Evolutionary conservation across 2,113 vertebrate species (phyloP).

Genomic region (Ornithorhynchus anatinus): DNA sequence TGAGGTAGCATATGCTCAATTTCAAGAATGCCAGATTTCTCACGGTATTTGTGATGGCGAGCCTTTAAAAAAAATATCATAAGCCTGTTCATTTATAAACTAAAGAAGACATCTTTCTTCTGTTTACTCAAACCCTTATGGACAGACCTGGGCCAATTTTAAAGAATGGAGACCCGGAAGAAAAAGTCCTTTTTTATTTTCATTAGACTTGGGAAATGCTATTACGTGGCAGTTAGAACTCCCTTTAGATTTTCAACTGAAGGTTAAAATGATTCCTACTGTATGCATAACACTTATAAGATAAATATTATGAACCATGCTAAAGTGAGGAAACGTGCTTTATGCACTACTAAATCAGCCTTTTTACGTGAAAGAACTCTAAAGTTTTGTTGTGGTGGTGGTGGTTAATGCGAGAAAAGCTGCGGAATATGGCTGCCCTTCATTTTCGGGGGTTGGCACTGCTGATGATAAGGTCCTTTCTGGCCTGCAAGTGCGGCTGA

Average conservation of each 20-base stretch:
- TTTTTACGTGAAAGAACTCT: too few species aligned
- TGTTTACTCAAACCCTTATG: not conserved
- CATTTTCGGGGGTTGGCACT: too few species aligned
- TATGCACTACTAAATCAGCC: too few species aligned
- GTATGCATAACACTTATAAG: not conserved
- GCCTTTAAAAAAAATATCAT: constrained; percentile 1
- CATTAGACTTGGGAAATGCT: too few species aligned
- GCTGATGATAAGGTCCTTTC: too few species aligned
- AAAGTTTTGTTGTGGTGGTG: too few species aligned
- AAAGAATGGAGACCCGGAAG: not conserved
- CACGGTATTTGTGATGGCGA: constrained; percentile 2
- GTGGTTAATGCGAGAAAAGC: too few species aligned
- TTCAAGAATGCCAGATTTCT: constrained; percentile 31
- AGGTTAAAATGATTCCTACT: not conserved
- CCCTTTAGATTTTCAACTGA: not conserved
- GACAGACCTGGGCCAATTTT: not conserved
- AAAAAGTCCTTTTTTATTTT: too few species aligned
- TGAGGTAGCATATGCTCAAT: constrained; percentile 2
- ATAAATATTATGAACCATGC: not conserved
- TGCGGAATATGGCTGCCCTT: too few species aligned
- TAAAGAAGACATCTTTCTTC: not conserved
- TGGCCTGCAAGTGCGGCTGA: too few species aligned
- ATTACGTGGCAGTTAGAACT: not conserved
- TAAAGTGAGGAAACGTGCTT: not conserved
- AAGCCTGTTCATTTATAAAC: not conserved